Evolutionary conservation across 2,888 invertebrate genomes (phyloP).

Genomic region (Heteromyza rotundicornis): DNA sequence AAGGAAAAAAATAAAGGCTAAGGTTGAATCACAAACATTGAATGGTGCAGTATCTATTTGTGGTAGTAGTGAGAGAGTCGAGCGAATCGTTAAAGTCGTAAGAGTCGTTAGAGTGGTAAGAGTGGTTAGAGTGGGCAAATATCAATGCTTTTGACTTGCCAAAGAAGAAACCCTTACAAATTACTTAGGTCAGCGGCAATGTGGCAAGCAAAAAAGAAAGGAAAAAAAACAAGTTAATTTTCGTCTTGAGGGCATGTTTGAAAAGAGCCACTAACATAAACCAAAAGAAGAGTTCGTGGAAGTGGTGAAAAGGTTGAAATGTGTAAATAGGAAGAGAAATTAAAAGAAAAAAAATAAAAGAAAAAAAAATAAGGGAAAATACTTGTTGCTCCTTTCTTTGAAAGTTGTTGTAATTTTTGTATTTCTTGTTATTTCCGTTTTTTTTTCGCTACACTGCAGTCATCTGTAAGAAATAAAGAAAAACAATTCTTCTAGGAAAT

Average conservation of each 20-base stretch:
- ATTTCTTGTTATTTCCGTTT: neutral
- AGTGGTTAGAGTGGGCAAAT: neutral
- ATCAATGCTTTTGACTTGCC: neutral
- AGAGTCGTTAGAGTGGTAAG: no score
- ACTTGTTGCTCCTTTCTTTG: constrained; percentile 4
- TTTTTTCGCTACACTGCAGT: neutral
- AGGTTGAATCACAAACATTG: no score
- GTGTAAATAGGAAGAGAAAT: constrained; percentile 31
- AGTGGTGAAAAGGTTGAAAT: neutral
- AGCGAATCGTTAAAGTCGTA: no score
- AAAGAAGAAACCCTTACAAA: neutral
- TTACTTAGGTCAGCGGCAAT: neutral
- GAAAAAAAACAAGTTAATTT: neutral
- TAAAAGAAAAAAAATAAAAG: neutral
- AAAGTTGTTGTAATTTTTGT: neutral
- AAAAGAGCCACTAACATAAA: neutral
- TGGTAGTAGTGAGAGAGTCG: no score
- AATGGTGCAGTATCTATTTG: no score
- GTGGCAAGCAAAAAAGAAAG: no score
- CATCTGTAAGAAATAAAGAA: neutral
- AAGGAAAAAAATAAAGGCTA: neutral
- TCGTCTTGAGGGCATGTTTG: neutral
- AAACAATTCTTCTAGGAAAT: no score
- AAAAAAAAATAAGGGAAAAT: neutral
- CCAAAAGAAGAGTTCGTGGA: no score